phyloP scores from a whole-genome alignment of 1,140 invertebrate species.

The Drosophila lini region DNA sequence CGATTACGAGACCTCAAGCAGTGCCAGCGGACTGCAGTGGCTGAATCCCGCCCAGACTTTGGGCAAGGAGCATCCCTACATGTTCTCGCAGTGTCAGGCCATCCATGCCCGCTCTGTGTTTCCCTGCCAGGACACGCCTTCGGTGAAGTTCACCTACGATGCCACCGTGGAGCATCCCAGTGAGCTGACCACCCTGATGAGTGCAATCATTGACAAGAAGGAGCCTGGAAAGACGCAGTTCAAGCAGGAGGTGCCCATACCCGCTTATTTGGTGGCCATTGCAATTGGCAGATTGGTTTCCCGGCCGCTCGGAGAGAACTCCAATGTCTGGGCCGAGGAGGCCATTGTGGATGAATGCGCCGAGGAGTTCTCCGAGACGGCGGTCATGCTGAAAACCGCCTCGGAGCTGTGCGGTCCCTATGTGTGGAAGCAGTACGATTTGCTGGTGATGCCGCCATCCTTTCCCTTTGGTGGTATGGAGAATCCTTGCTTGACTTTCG shows the following conservation, averaged over 20 bases:
- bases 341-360: constrained; percentile 93
- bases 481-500: constrained; percentile 98
- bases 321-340: constrained; percentile 95
- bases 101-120: constrained; percentile 95
- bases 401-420: constrained; percentile 93
- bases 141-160: constrained; percentile 94
- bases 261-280: constrained; percentile 93
- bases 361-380: constrained; percentile 95
- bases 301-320: constrained; percentile 90
- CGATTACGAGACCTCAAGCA: constrained; percentile 90
- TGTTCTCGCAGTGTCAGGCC: constrained; percentile 97
- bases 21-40: constrained; percentile 95
- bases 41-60: constrained; percentile 93
- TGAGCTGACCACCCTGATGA: constrained; percentile 94
- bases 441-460: constrained; percentile 95
- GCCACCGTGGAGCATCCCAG: constrained; percentile 92
- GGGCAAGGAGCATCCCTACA: constrained; percentile 93
- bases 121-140: constrained; percentile 97
- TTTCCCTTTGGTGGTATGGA: constrained; percentile 99
- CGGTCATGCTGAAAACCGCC: constrained; percentile 92
- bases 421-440: constrained; percentile 94
- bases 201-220: constrained; percentile 88
- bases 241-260: constrained; percentile 91
- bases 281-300: constrained; percentile 93
- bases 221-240: constrained; percentile 87